Conservation (phyloP, 2,113 vertebrate species). For the Hippopotamus amphibius region DNA sequence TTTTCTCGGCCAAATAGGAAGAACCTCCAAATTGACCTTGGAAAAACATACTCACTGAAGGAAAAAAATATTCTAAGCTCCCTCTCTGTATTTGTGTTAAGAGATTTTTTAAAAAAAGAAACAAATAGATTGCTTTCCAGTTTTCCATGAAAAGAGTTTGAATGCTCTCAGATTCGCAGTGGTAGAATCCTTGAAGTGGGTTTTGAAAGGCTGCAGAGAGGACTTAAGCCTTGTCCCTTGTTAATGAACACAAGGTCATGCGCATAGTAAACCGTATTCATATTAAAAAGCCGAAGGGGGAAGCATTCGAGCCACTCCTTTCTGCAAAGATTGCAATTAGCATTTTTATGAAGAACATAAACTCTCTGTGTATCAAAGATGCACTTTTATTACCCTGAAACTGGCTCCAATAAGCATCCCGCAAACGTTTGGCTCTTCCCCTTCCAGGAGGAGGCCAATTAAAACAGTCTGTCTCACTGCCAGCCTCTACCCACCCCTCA, state of each 20-base stretch:
- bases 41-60: constrained; percentile 84
- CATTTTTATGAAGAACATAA: constrained; percentile 85
- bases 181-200: constrained; percentile 46
- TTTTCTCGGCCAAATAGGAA: constrained; percentile 85
- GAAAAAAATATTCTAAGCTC: constrained; percentile 79
- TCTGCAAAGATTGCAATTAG: constrained; percentile 82
- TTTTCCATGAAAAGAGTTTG: constrained; percentile 77
- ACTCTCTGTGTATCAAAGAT: constrained; percentile 82
- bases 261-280: constrained; percentile 43
- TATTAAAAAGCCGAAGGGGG: constrained; percentile 62
- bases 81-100: constrained; percentile 66
- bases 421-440: constrained; percentile 73
- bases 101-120: constrained; percentile 46
- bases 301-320: constrained; percentile 73
- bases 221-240: not conserved
- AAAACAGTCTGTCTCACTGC: constrained; percentile 76
- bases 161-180: not conserved
- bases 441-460: constrained; percentile 76
- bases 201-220: constrained; percentile 36
- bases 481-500: constrained; percentile 59
- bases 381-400: constrained; percentile 84
- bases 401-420: constrained; percentile 75
- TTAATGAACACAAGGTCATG: constrained; percentile 69
- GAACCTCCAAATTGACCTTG: constrained; percentile 85
- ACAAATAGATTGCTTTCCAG: constrained; percentile 76